Percentiles rank a stretch among this genome's conserved stretches.
Evolutionary conservation across 2,797 vertebrate genomes (phyloP).

Genomic region (Acanthurus tractus): DNA sequence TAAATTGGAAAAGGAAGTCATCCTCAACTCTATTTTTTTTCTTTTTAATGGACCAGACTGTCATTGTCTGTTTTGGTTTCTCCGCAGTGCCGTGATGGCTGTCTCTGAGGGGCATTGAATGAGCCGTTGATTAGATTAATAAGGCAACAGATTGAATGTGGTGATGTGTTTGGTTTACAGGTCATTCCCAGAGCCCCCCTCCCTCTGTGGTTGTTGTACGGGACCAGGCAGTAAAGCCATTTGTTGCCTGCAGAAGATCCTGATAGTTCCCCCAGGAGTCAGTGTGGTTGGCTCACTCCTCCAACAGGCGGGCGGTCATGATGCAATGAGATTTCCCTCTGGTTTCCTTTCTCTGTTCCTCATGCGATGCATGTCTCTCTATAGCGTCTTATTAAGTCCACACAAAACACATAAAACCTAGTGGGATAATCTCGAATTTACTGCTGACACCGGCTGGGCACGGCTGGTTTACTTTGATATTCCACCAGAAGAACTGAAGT

Average conservation of each 20-base stretch:
- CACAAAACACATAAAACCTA: slow-evolving; percentile 53
- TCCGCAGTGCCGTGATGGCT: slow-evolving; percentile 50
- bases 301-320: slow-evolving; percentile 59
- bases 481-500: slow-evolving; percentile 45
- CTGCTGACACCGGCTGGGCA: slow-evolving; percentile 20
- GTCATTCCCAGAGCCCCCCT: slow-evolving; percentile 71
- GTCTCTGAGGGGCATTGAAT: slow-evolving; percentile 74
- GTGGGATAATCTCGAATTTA: slow-evolving; percentile 51
- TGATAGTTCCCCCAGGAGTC: slow-evolving; percentile 70
- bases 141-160: slow-evolving; percentile 79
- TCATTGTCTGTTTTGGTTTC: slow-evolving; percentile 75
- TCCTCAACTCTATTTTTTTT: slow-evolving; percentile 50
- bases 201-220: slow-evolving; percentile 62
- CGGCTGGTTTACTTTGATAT: slow-evolving; percentile 56
- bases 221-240: slow-evolving; percentile 70
- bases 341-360: slow-evolving; percentile 38
- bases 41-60: slow-evolving; percentile 40
- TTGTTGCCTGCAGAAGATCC: slow-evolving; percentile 73
- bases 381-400: slow-evolving; percentile 60
- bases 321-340: slow-evolving; percentile 57
- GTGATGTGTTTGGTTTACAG: slow-evolving; percentile 82
- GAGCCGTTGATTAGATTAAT: slow-evolving; percentile 83
- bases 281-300: slow-evolving; percentile 62
- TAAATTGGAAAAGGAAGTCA: slow-evolving; percentile 60
- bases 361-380: slow-evolving; percentile 30